A percentile compares a stretch with the other conserved stretches of the same genome.
Evolutionary conservation across 2,888 invertebrate genomes (phyloP).

Genomic region (Epinotia brunnichana): DNA sequence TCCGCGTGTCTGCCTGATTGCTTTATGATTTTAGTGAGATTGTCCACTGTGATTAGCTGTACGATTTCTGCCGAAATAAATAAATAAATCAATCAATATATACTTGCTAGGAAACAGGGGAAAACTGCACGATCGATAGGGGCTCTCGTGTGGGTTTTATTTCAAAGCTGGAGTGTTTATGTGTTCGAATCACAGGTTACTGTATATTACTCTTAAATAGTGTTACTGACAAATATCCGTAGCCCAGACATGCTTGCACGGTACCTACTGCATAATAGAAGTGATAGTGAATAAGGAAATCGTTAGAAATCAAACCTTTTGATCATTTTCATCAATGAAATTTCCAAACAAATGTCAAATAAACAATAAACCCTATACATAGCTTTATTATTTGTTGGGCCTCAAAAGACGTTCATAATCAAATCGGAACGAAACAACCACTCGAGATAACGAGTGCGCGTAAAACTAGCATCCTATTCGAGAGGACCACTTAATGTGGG

Average conservation of each 20-base stretch:
- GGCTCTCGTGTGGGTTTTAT: neutral
- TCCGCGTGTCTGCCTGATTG: constrained; percentile 63
- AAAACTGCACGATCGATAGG: constrained; percentile 7
- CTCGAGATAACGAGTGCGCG: constrained; percentile 34
- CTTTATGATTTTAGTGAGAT: constrained; percentile 73
- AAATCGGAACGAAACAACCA: constrained; percentile 19
- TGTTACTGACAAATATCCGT: neutral
- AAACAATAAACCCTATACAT: neutral
- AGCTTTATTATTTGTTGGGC: constrained; percentile 9
- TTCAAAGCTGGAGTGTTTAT: neutral
- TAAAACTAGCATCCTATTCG: constrained; percentile 36
- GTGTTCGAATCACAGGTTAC: neutral
- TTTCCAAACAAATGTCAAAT: neutral
- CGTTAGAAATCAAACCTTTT: constrained; percentile 1
- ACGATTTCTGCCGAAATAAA: constrained; percentile 32
- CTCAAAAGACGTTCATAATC: constrained; percentile 17
- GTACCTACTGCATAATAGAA: neutral
- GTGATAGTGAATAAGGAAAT: neutral
- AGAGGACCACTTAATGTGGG: constrained; percentile 38
- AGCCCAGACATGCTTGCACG: neutral
- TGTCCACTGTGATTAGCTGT: constrained; percentile 38
- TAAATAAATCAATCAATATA: constrained; percentile 33
- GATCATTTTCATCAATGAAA: neutral
- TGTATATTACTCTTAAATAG: neutral
- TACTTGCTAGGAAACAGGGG: constrained; percentile 12